Evolutionary conservation across 2,113 vertebrate species (phyloP).

Genomic region (Sigmodon hispidus): DNA sequence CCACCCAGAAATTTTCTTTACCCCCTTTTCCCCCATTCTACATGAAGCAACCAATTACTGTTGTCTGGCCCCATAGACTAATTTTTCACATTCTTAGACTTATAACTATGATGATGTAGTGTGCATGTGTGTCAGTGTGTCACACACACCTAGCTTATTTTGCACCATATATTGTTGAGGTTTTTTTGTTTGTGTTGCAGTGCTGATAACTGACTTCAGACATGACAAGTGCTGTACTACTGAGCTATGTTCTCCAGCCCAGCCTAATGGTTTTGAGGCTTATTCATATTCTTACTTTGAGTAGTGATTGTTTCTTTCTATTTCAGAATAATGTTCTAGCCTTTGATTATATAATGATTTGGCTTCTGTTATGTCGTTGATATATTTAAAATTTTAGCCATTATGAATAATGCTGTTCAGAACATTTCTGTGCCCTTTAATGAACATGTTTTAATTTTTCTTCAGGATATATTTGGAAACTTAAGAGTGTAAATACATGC

Average conservation of each 20-base stretch:
- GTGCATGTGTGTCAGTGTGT: no score
- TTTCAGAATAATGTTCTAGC: constrained; percentile 29
- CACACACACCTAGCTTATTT: neutral
- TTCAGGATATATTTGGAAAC: neutral
- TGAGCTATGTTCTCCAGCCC: neutral
- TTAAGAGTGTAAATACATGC: neutral
- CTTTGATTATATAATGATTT: constrained; percentile 2
- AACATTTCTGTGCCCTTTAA: neutral
- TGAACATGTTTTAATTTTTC: constrained; percentile 26
- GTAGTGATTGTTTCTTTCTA: constrained; percentile 33
- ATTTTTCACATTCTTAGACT: constrained; percentile 15
- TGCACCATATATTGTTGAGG: neutral
- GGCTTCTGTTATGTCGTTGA: constrained; percentile 5
- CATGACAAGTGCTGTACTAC: neutral
- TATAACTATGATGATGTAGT: neutral
- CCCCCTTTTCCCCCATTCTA: neutral
- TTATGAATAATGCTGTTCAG: constrained; percentile 19
- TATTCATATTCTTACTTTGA: constrained; percentile 43
- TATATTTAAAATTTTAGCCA: constrained; percentile 18
- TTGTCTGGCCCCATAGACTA: constrained; percentile 27
- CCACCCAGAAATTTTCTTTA: neutral
- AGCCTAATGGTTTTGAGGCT: neutral
- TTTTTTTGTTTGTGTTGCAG: neutral
- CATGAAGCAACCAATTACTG: neutral
- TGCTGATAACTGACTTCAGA: neutral